Evolutionary conservation across 2,888 invertebrate species (phyloP).

Genomic region (Melitaea athalia): DNA sequence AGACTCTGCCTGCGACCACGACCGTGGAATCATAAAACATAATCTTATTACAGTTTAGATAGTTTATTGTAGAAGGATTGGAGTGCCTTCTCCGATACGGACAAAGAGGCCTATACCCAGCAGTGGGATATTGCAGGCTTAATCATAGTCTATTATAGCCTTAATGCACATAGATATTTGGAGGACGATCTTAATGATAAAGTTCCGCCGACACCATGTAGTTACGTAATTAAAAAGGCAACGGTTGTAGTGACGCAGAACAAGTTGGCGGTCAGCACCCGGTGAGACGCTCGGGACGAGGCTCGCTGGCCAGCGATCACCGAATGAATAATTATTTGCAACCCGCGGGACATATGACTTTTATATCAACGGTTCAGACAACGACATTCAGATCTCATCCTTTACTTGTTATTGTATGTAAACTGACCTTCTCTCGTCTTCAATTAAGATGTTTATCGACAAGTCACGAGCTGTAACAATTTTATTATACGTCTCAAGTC

Average conservation of each 20-base stretch:
- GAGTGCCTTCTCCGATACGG: too few species aligned
- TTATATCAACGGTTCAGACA: not conserved
- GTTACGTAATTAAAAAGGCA: not conserved
- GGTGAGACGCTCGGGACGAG: not conserved
- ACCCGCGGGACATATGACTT: not conserved
- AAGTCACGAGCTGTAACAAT: not conserved
- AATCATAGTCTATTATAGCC: too few species aligned
- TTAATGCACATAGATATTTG: too few species aligned
- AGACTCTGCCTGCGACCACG: too few species aligned
- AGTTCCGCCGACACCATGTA: not conserved
- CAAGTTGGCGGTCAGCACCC: not conserved
- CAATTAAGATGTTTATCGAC: not conserved
- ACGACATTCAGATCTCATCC: not conserved
- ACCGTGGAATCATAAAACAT: too few species aligned
- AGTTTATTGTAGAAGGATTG: too few species aligned
- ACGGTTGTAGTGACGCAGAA: not conserved
- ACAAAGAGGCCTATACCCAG: too few species aligned
- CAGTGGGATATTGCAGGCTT: too few species aligned
- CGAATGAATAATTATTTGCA: constrained; percentile 1
- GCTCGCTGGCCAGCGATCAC: not conserved
- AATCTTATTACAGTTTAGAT: too few species aligned
- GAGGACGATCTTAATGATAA: too few species aligned
- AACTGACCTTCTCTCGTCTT: not conserved
- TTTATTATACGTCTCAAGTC: not conserved
- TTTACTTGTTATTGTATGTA: too few species aligned